Conservation (phyloP, 2,113 vertebrate genomes). For the zebrafish (Danio rerio) region GRCz12tu NC_133183.1:32322501-32323000, state of each 20-base stretch:
- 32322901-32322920: constrained; percentile 72
- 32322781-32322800: constrained; percentile 79
- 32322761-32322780: constrained; percentile 89
- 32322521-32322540: constrained; percentile 42
- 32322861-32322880: constrained; percentile 51
- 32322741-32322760: constrained; percentile 62
- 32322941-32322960: constrained; percentile 50
- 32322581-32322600: constrained; percentile 53
- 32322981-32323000: constrained; percentile 42
- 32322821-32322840: constrained; percentile 81
- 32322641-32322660: not conserved
- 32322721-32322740: no score
- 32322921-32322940: constrained; percentile 56
- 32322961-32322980: constrained; percentile 44
- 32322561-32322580: constrained; percentile 44
- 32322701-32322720: no score
- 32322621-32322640: not conserved
- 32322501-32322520: not conserved
- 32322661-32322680: not conserved
- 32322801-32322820: constrained; percentile 78
- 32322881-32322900: constrained; percentile 73
- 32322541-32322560: constrained; percentile 34
- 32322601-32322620: constrained; percentile 33
- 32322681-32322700: no score
- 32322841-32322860: constrained; percentile 64